These are phyloP conservation scores for Stegastes partitus DNA, from an alignment of 2,113 vertebrate genomes.

Conservation along the genomic window DNA sequence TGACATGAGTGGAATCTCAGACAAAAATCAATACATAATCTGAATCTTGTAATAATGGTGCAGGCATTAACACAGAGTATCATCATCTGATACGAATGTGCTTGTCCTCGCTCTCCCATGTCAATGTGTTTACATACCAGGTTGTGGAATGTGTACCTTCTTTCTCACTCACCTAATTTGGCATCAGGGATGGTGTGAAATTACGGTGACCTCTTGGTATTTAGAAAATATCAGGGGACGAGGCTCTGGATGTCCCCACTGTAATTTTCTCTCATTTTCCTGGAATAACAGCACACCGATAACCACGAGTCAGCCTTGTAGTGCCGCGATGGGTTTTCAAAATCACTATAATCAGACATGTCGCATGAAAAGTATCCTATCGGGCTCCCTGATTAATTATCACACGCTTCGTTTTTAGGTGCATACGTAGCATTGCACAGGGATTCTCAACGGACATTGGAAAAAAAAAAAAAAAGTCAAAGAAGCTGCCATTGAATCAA, in stretches of 20 bases:
- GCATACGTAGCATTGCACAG: not conserved
- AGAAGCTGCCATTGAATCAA: constrained; percentile 20
- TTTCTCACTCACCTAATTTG: constrained; percentile 46
- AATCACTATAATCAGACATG: constrained; percentile 1
- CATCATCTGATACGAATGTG: not conserved
- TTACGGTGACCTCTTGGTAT: constrained; percentile 72
- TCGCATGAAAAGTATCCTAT: not conserved
- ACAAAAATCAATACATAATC: not conserved
- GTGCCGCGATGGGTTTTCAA: not conserved
- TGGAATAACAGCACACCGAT: constrained; percentile 12
- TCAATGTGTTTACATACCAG: not conserved
- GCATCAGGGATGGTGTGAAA: constrained; percentile 44
- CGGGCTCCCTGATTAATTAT: not conserved
- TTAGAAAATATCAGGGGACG: constrained; percentile 64
- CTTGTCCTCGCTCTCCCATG: not conserved
- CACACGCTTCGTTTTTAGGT: not conserved
- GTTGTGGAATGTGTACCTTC: not conserved
- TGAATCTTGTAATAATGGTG: not conserved
- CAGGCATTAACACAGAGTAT: not conserved
- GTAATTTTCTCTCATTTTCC: constrained; percentile 53
- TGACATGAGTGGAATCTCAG: not conserved
- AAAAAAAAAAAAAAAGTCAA: not conserved
- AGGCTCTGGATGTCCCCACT: constrained; percentile 17
- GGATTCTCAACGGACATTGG: not conserved
- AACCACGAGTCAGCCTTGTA: not conserved